Percentiles rank a stretch among this genome's conserved stretches.
phyloP scores from a whole-genome alignment of 2,113 vertebrate genomes.

The Balaenoptera acutorostrata region DNA sequence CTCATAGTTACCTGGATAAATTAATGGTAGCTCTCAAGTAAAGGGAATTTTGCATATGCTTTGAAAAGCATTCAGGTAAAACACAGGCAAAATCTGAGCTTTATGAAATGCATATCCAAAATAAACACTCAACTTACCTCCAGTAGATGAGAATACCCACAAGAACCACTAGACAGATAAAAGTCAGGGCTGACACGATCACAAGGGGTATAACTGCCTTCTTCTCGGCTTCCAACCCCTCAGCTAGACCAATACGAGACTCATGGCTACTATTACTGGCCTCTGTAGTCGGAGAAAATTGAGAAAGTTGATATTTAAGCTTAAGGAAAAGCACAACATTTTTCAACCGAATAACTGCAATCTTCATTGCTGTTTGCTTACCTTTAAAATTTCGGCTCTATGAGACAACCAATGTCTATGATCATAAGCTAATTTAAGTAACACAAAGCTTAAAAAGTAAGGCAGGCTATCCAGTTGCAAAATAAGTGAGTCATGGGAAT shows the following conservation, averaged over 20 bases:
- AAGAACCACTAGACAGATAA: constrained; percentile 93
- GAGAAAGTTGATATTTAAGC: constrained; percentile 81
- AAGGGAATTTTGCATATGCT: background rate
- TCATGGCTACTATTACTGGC: constrained; percentile 98
- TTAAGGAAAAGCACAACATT: constrained; percentile 60
- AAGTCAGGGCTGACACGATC: constrained; percentile 94
- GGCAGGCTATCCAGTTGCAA: constrained; percentile 37
- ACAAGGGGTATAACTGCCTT: constrained; percentile 93
- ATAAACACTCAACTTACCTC: constrained; percentile 86
- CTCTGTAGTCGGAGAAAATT: constrained; percentile 88
- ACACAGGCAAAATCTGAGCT: constrained; percentile 41
- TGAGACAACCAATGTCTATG: constrained; percentile 61
- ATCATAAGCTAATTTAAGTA: constrained; percentile 78
- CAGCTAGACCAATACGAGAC: constrained; percentile 90
- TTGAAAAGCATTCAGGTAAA: constrained; percentile 20
- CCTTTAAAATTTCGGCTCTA: constrained; percentile 67
- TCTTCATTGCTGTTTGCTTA: constrained; percentile 76
- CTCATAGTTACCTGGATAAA: background rate
- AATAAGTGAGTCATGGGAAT: background rate
- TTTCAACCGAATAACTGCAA: constrained; percentile 67
- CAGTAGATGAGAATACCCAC: constrained; percentile 96
- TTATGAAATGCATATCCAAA: constrained; percentile 30
- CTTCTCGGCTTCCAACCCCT: constrained; percentile 88
- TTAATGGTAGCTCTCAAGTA: background rate
- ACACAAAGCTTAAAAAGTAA: constrained; percentile 70